Base-by-base conservation (phyloP, 2,113 vertebrate genomes). In the Accipiter virgatus region DNA sequence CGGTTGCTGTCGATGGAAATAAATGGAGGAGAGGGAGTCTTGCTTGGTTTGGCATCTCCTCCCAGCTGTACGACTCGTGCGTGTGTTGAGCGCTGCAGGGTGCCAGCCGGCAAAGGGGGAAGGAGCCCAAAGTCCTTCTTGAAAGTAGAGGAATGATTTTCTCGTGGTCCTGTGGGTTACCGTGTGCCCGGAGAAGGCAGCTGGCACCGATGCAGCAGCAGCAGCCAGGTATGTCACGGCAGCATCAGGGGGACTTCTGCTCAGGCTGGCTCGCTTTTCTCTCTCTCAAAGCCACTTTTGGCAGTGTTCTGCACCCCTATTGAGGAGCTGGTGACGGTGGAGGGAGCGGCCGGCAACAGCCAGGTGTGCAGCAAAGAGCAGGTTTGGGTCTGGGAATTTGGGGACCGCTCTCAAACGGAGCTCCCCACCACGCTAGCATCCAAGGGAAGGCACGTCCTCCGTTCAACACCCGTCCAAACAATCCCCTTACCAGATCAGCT, bases 371-470 rank as follows among this genome's bases (percentile, higher is more conserved):
- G 55, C 26, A 10, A 47, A 63, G 52, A 32, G 47, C 9, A 52
- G 19, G 11, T 26, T 52, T 48, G 58, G 43, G 22, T 12, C 43
- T 40, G 71, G 48, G 34, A 73, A 22, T 72, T 7, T 34, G 78
- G 70, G 56, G 23, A 2, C 31, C 34, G 78, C 78, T 61, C 36
- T 58, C 85, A 75, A 50, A 29, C 4, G 0, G 7, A 19, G n/a
- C 8, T 78, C 16, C 29, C 43, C 62, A 11, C 0, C 13, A 11
- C 0, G 4, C 16, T 72, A 43, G 36, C 0, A 0, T 32, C 73
- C 36, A 10, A 58, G 23, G 55, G 52, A 26, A 65, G n/a, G 23
- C 61, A 75, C 2, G 0, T 87, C 53, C 81, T 58, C 50, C 53
- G 13, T 36, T n/a, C 74, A 26, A 12, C 79, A 59, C 36, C 26